Evolutionary conservation across 2,888 invertebrate species (phyloP).

Genomic region (Eupelmus urozonus): DNA sequence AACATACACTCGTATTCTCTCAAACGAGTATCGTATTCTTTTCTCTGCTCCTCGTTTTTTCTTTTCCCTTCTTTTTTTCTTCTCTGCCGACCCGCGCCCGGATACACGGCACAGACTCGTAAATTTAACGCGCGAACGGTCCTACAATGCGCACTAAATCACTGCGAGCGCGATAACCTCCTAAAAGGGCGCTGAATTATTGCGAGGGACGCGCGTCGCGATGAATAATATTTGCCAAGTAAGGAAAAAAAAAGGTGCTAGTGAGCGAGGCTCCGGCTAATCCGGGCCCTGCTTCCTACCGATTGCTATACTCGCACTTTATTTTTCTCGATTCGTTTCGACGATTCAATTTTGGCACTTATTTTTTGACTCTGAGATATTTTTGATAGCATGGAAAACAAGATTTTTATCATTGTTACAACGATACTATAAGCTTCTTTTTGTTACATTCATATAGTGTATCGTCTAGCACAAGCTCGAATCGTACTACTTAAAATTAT

Average conservation of each 20-base stretch:
- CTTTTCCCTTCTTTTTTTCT: neutral
- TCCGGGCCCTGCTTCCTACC: too few relatives aligned
- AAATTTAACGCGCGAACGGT: slow-evolving; percentile 51
- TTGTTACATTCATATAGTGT: too few relatives aligned
- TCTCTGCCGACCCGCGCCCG: neutral
- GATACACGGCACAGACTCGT: slow-evolving; percentile 31
- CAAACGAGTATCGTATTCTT: slow-evolving; percentile 27
- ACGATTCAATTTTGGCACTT: too few relatives aligned
- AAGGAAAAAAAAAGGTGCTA: neutral
- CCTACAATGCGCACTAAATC: slow-evolving; percentile 56
- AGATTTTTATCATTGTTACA: too few relatives aligned
- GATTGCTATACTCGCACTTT: too few relatives aligned
- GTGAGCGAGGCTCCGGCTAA: too few relatives aligned
- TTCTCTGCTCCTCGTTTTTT: neutral
- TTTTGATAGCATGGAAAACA: too few relatives aligned
- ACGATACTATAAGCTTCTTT: too few relatives aligned
- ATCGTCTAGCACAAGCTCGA: too few relatives aligned
- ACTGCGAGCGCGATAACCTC: slow-evolving; percentile 47
- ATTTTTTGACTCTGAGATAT: too few relatives aligned
- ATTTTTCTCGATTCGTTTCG: too few relatives aligned
- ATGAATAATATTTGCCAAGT: slow-evolving; percentile 33
- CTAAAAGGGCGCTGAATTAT: slow-evolving; percentile 59
- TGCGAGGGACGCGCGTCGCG: slow-evolving; percentile 35
- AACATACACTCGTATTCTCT: neutral
- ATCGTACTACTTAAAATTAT: too few relatives aligned